Base-by-base conservation (phyloP, 2,888 invertebrate species). In the Metallyticus violacea region DNA sequence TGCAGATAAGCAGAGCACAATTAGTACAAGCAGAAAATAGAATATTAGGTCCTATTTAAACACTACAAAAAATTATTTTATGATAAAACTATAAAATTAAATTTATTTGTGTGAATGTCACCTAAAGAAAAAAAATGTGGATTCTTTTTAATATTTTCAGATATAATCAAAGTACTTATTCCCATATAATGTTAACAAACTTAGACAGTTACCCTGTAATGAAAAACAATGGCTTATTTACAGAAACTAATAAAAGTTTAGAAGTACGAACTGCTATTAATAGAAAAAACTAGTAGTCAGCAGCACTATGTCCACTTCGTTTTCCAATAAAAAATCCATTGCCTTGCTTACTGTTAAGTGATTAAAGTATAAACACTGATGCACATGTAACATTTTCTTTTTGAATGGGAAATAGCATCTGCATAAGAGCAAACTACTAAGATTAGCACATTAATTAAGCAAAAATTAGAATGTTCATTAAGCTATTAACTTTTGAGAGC, bases 401-500 rank as follows among this genome's bases (percentile, higher is more conserved):
- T 22, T 62, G 40, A 62, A 62, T 6, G 26, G 27, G 30, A 81
- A 4, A 81, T 30, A n/a, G 79, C 25, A 22, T 26, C 25, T 62
- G 15, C 40, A 9, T 62, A 62, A 22, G 40, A 25, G 79, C 79
- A 79, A 26, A 29, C 85, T 81, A 82, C 86, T 77, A 27, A 77
- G 7, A 85, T 85, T 80, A 85, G 85, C 81, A 30, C 85, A 84
- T 87, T 87, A 87, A 86, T 79, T 1, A 87, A 87, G 86, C 86
- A 80, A 27, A 28, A 77, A 85, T 79, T 77, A 83, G 83, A 30
- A 85, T 81, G 77, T 86, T 84, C 79, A 78, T 87, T 85, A 87
- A 87, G 87, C 86, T 81, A 88, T 86, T 84, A 86, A 89, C 88
- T 88, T 89, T 89, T 89, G 90, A 90, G 90, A 90, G 89, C 90